phyloP scores from a whole-genome alignment of 2,888 invertebrate species.

The Athrips mouffetella region DNA sequence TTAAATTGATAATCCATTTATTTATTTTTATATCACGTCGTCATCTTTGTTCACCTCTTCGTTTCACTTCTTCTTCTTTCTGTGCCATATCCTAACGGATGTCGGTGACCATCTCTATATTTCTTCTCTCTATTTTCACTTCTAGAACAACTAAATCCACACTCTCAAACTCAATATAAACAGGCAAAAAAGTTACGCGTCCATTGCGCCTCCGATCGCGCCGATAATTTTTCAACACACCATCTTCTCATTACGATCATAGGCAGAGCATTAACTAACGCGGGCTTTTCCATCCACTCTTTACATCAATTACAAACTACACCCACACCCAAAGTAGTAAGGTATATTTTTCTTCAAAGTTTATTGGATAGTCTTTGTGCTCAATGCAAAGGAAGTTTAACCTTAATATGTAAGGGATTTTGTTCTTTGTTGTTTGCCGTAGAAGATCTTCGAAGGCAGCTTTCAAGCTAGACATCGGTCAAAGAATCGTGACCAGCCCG shows the following conservation, averaged over 20 bases:
- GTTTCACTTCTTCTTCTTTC: neutral
- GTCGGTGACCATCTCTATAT: no score
- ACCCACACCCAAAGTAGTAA: neutral
- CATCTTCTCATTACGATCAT: slow-evolving; percentile 78
- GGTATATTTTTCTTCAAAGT: neutral
- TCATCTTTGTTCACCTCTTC: no score
- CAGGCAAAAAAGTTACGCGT: slow-evolving; percentile 73
- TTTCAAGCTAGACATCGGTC: slow-evolving; percentile 71
- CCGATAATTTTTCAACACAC: slow-evolving; percentile 79
- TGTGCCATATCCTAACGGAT: no score
- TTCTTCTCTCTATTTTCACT: neutral
- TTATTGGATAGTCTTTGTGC: neutral
- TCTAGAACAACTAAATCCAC: slow-evolving; percentile 30
- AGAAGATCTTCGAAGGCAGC: slow-evolving; percentile 36
- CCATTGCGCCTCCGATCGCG: slow-evolving; percentile 75
- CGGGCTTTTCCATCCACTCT: slow-evolving; percentile 48
- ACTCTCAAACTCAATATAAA: slow-evolving; percentile 65
- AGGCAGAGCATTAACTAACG: slow-evolving; percentile 73
- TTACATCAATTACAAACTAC: slow-evolving; percentile 17
- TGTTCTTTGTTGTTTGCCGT: slow-evolving; percentile 32
- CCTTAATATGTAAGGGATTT: slow-evolving; percentile 19
- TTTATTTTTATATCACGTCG: no score
- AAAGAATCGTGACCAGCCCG: slow-evolving; percentile 74
- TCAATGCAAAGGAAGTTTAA: slow-evolving; percentile 23
- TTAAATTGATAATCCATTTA: no score